Base-by-base conservation (phyloP, 1,140 invertebrate species). In the Papilio polyxenes region DNA sequence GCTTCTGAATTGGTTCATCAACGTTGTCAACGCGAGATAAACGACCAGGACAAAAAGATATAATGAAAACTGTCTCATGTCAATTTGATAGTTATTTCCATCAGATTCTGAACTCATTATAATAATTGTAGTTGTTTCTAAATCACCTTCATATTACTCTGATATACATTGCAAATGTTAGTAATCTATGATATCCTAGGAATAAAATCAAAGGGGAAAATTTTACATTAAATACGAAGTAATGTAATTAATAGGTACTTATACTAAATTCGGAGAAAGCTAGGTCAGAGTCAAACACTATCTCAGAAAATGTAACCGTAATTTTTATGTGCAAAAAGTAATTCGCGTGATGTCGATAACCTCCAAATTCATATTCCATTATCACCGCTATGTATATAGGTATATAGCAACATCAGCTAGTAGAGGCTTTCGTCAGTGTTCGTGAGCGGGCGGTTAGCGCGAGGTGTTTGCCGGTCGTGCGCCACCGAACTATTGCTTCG, bases 401-500 rank as follows among this genome's bases (percentile, higher is more conserved):
- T 51, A 51, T 51, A 9, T 51, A 59, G 56, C n/a, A 20, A 8
- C 8, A 20, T 59, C 56, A 59, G 81, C 10, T 15, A 17, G 56
- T 53, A 56, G 49, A 75, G 59, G 75, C 84, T 85, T 84, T 83
- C 86, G 86, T 84, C 80, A 84, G 75, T 15, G 4, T 4, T 85
- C 88, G 88, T 89, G 88, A 86, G 82, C 37, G 62, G 1, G 7
- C 75, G 79, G 83, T 90, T 89, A 90, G 87, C 86, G 83, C 81
- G 82, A 77, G 69, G 74, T 90, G 86, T 90, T 87, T 89, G 85
- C 79, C 31, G 53, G 80, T 87, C 89, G 89, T 89, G 87, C 81
- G 65, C 49, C 83, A 51, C 51, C 31, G 62, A 51, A 76, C 10
- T 44, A 44, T 48, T 51, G 82, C 65, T 17, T 13, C 15, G 11